Base-by-base conservation (phyloP, 2,888 invertebrate genomes). In the Apamea epomidion region DNA sequence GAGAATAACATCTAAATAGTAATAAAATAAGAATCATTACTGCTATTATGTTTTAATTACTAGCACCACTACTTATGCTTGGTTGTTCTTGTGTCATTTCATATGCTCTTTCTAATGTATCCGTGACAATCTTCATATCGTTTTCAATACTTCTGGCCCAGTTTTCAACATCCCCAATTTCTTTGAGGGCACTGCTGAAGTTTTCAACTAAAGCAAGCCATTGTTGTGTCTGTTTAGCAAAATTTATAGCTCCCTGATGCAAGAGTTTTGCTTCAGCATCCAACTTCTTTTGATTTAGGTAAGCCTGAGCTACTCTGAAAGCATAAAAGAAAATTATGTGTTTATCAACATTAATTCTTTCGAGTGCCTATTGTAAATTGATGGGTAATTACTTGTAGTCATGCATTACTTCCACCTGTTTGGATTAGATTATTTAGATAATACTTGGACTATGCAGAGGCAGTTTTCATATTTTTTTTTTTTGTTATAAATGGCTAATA, bases 121-220 rank as follows among this genome's bases (percentile, higher is more conserved):
- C 98, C 14, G 99, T 98, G 87, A 99, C 98, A 4, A 99, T 98
- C 92, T 98, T 98, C 98, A 99, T 99, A 94, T 99, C 99, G 83
- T 98, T 98, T 95, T 99, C 99, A 91, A 99, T 99, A 88, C 99
- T 99, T 87, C 98, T 98, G 0, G 99, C 99, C 99, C 99, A 99
- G 94, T 99, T 99, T 94, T 99, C 99, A 1, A 99, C 99, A 97
- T 99, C 99, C 1, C 99, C 99, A 77, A 99, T 98, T 97, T 99
- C 99, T 97, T 99, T 99, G 3, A 99, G 96, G 0, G 99, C 98
- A 92, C 98, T 98, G 90, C 98, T 99, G 91, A 99, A 99, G 84
- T 98, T 98, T 94, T 99, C 99, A 1, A 99, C 98, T 74, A 99
- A 97, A 85, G 98, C 98, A n/a, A 99, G 96, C 99, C 99, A 99